phyloP scores from a whole-genome alignment of 53 echinoderm and acorn worm genomes.

The Temnopleurus reevesii region DNA sequence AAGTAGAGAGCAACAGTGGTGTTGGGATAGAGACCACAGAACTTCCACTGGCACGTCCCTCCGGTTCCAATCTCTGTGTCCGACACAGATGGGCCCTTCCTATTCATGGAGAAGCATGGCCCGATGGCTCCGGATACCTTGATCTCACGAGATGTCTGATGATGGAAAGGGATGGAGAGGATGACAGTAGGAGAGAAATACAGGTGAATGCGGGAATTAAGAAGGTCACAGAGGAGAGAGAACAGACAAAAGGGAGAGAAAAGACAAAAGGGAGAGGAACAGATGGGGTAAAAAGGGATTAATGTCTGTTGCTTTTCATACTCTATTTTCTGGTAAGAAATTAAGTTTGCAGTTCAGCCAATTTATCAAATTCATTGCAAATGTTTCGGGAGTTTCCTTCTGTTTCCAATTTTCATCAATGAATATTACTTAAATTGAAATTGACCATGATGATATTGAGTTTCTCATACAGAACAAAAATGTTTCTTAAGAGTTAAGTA shows the following conservation, averaged over 20 bases:
- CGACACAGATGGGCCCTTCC: constrained; percentile 83
- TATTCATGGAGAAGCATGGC: constrained; percentile 81
- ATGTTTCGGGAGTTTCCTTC: too few species aligned
- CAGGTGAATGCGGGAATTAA: too few species aligned
- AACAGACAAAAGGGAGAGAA: neutral
- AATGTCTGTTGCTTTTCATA: too few species aligned
- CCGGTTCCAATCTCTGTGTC: constrained; percentile 97
- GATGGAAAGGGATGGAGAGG: neutral
- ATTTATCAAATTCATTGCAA: neutral
- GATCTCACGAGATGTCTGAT: constrained; percentile 93
- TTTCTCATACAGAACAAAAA: too few species aligned
- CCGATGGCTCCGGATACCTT: constrained; percentile 96
- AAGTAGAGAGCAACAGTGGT: constrained; percentile 92
- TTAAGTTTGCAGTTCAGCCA: too few species aligned
- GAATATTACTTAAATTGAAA: too few species aligned
- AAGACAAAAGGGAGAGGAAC: neutral
- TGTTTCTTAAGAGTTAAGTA: too few species aligned
- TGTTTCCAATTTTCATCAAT: too few species aligned
- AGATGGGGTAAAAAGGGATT: neutral
- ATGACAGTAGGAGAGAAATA: neutral
- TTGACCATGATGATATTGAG: too few species aligned
- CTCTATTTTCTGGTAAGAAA: too few species aligned
- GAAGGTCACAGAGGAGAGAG: neutral
- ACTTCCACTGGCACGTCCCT: constrained; percentile 97
- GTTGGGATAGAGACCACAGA: constrained; percentile 89